Conservation (phyloP, 2,113 vertebrate species). For the Brachyistius frenatus region DNA sequence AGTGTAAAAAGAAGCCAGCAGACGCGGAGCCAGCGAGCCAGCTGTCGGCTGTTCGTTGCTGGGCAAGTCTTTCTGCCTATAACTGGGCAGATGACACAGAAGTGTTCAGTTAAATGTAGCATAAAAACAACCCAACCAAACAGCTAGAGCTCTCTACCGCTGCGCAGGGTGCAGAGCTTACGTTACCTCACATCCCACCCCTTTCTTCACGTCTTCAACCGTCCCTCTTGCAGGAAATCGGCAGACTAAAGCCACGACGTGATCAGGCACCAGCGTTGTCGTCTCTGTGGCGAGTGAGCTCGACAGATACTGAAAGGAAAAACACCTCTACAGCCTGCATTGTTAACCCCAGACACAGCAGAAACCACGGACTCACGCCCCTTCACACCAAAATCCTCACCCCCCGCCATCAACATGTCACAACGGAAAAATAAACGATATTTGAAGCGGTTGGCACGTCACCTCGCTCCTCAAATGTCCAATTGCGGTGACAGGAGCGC, state of each 20-base stretch:
- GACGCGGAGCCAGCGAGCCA: conserved; percentile 1
- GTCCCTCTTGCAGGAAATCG: neutral
- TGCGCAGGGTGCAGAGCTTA: too few species aligned
- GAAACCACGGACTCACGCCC: neutral
- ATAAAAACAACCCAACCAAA: too few species aligned
- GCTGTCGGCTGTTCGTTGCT: neutral
- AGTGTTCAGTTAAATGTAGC: neutral
- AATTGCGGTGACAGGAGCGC: conserved; percentile 12
- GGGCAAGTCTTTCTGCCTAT: neutral
- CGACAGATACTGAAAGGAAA: neutral
- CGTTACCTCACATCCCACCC: neutral
- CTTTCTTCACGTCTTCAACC: neutral
- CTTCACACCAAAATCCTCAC: neutral
- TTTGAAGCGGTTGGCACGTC: conserved; percentile 1
- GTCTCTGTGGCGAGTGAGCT: neutral
- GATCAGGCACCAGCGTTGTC: neutral
- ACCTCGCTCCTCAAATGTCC: neutral
- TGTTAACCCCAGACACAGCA: neutral
- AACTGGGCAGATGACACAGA: conserved; percentile 5
- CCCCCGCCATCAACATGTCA: conserved; percentile 18
- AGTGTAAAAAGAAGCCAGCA: too few species aligned
- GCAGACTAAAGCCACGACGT: neutral
- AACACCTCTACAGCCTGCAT: neutral
- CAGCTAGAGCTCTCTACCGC: too few species aligned
- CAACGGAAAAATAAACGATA: conserved; percentile 3